phyloP scores from a whole-genome alignment of 2,113 vertebrate genomes.

The Ophthalmotilapia sp. region DNA sequence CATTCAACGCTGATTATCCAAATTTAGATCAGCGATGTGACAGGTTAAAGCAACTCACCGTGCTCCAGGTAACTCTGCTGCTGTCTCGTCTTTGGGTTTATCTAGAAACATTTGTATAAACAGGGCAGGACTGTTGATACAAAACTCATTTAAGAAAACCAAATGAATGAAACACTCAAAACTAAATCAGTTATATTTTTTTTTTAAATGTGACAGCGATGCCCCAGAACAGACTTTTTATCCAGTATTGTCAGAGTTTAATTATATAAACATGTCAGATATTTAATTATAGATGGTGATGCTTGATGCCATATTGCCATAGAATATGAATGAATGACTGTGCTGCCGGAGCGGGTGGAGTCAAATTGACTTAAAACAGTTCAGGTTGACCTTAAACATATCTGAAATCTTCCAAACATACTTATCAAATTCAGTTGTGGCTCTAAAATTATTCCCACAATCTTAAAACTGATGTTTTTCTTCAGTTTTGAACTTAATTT shows the following conservation, averaged over 20 bases:
- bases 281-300: background rate
- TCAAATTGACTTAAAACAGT: background rate
- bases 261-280: background rate
- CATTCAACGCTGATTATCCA: background rate
- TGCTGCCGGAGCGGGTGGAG: background rate
- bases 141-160: background rate
- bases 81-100: background rate
- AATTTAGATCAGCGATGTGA: background rate
- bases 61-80: background rate
- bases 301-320: background rate
- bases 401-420: background rate
- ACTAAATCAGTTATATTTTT: background rate
- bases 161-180: background rate
- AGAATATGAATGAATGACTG: background rate
- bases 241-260: background rate
- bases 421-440: background rate
- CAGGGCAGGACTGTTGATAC: background rate
- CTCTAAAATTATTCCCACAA: background rate
- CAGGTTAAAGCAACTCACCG: background rate
- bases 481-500: background rate
- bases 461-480: background rate
- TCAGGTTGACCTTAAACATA: background rate
- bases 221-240: background rate
- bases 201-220: background rate
- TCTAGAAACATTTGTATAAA: background rate